Evolutionary conservation across 2,797 vertebrate genomes (phyloP), one percentile per base, ranked within the genome.

Genomic region (Acestrorhynchus altus): DNA sequence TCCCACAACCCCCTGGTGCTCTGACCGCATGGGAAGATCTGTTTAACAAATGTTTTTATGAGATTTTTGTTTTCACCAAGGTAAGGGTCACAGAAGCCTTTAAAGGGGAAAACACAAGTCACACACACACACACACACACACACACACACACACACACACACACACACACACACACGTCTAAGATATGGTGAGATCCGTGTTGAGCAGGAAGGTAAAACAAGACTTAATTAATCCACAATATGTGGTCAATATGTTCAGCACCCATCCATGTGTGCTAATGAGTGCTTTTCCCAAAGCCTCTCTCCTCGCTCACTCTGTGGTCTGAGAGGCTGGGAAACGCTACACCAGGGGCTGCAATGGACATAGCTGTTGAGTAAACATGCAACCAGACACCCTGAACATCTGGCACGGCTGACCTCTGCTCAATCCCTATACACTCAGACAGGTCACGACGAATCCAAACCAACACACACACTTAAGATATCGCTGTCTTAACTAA

Each of bases 351-450:
- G 71, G 70, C 65, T 70, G 72, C 20, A 57, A 81, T 54, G 85
- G 86, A 91, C 81, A 76, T 83, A 88, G 86, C 90, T 92, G 88
- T 89, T 91, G 91, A 90, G 92, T 90, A 93, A 93, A 94, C 87
- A 92, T 80, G 93, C 89, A 94, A 95, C 88, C 86, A 84, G 90
- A 96, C 89, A 92, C 91, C 88, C 84, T 86, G 77, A 86, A 94
- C 94, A 96, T 94, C 93, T 95, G 95, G 89, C 86, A 89, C 90
- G 86, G 91, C 81, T 87, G 90, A 91, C 88, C 87, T 87, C 86
- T 83, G 66, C 83, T 86, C 88, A 91, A 84, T 84, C 73, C 64
- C 63, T 47, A 77, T 81, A 82, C 85, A 82, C 81, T 81, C 87
- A 81, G 83, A 81, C 80, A 85, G 84, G 86, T 88, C 76, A 86